phyloP scores from a whole-genome alignment of 2,888 invertebrate species.

The Phortica magna region DNA sequence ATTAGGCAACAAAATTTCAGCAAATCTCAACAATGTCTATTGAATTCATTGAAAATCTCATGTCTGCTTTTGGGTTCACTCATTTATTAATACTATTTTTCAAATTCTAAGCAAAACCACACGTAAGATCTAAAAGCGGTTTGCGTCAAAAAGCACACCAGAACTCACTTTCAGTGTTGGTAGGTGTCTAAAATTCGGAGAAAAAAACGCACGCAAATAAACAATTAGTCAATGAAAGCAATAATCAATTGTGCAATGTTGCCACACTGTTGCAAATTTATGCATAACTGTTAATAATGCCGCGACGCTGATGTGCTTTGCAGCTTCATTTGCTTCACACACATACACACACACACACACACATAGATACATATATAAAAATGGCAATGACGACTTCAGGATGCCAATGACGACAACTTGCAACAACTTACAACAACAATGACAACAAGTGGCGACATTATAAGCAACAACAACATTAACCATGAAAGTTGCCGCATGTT shows the following conservation, averaged over 20 bases:
- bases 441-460: neutral
- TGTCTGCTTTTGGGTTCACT: too few relatives aligned
- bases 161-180: too few relatives aligned
- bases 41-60: too few relatives aligned
- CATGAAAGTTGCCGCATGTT: neutral
- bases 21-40: too few relatives aligned
- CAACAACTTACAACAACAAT: neutral
- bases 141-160: too few relatives aligned
- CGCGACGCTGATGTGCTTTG: neutral
- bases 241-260: neutral
- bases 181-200: too few relatives aligned
- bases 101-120: too few relatives aligned
- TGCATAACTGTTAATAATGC: neutral
- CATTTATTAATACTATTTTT: too few relatives aligned
- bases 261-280: neutral
- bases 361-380: neutral
- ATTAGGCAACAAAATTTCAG: too few relatives aligned
- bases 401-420: constrained; percentile 15
- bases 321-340: neutral
- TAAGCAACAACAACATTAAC: neutral
- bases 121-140: too few relatives aligned
- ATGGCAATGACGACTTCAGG: constrained; percentile 18
- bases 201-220: too few relatives aligned
- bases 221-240: neutral
- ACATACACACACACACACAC: neutral